These are phyloP conservation scores for Diplodus sargus DNA, from an alignment of 2,797 vertebrate species.

Conservation along the genomic window DNA sequence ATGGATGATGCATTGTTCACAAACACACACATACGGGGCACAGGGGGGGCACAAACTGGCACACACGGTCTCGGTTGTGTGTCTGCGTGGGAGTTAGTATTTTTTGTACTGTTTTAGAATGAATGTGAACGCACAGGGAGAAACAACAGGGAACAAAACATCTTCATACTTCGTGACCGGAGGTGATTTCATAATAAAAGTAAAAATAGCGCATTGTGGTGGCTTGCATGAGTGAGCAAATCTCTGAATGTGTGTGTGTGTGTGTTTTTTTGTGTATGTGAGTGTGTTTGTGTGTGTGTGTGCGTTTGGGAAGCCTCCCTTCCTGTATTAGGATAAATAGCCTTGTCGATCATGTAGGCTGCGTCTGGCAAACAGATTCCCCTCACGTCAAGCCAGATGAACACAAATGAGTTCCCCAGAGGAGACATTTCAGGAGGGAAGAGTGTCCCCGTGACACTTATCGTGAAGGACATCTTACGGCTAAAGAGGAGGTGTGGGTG, in stretches of 20 bases:
- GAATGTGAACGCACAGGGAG: conserved; percentile 25
- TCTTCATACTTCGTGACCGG: conserved; percentile 22
- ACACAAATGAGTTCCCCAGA: conserved; percentile 84
- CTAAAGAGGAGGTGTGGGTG: conserved; percentile 48
- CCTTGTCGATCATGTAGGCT: conserved; percentile 78
- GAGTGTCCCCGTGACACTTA: conserved; percentile 70
- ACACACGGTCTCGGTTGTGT: not conserved
- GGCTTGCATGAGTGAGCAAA: conserved; percentile 3
- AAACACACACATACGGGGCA: conserved; percentile 6
- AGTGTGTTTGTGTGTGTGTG: not conserved
- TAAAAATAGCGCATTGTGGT: conserved; percentile 2
- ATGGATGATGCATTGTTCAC: conserved; percentile 23
- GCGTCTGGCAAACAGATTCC: conserved; percentile 82
- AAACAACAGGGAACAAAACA: conserved; percentile 33
- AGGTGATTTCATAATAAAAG: conserved; percentile 9
- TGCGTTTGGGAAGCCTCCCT: conserved; percentile 36
- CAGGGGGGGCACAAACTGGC: not conserved
- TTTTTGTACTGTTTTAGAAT: conserved; percentile 20
- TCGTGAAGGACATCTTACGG: conserved; percentile 72
- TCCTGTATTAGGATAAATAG: conserved; percentile 84
- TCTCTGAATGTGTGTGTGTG: conserved; percentile 5
- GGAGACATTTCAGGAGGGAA: conserved; percentile 60
- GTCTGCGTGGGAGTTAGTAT: conserved; percentile 43
- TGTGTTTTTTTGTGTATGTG: too few species aligned
- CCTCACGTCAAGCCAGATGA: conserved; percentile 83